phyloP scores from a whole-genome alignment of 2,113 vertebrate genomes.

The Pseudois nayaur region DNA sequence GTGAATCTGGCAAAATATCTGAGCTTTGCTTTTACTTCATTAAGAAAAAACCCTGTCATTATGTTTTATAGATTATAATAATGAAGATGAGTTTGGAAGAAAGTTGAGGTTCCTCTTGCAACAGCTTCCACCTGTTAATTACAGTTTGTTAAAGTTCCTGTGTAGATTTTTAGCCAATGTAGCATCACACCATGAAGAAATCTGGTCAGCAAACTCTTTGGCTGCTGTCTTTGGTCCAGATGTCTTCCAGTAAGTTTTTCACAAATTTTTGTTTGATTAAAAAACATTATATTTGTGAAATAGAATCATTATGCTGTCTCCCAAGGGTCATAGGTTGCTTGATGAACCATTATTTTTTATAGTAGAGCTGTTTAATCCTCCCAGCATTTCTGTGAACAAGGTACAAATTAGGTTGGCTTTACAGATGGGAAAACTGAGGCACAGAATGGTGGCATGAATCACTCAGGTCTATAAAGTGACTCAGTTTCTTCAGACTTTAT shows the following conservation, averaged over 20 bases:
- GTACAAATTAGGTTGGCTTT: conserved; percentile 58
- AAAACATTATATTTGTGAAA: conserved; percentile 9
- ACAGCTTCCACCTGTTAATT: conserved; percentile 97
- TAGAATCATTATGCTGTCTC: conserved; percentile 17
- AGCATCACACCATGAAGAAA: conserved; percentile 94
- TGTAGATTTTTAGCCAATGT: conserved; percentile 96
- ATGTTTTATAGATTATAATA: conserved; percentile 90
- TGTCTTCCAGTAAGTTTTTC: conserved; percentile 94
- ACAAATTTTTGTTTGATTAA: conserved; percentile 38
- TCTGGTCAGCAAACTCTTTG: conserved; percentile 92
- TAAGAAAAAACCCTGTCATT: conserved; percentile 67
- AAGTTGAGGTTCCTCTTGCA: conserved; percentile 96
- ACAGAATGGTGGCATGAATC: conserved; percentile 49
- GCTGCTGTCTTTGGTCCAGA: conserved; percentile 97
- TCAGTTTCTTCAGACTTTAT: conserved; percentile 34
- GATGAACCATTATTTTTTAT: conserved; percentile 47
- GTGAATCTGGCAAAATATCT: conserved; percentile 60
- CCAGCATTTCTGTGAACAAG: conserved; percentile 40
- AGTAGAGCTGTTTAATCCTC: conserved; percentile 47
- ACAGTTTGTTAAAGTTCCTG: conserved; percentile 95
- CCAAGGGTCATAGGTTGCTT: not conserved
- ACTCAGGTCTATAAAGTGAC: conserved; percentile 39
- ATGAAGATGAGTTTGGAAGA: conserved; percentile 95
- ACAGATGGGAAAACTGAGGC: conserved; percentile 47
- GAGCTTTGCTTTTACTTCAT: conserved; percentile 49